Conservation (phyloP, 2,797 vertebrate genomes). For the Neosilurus mollespiculum region DNA sequence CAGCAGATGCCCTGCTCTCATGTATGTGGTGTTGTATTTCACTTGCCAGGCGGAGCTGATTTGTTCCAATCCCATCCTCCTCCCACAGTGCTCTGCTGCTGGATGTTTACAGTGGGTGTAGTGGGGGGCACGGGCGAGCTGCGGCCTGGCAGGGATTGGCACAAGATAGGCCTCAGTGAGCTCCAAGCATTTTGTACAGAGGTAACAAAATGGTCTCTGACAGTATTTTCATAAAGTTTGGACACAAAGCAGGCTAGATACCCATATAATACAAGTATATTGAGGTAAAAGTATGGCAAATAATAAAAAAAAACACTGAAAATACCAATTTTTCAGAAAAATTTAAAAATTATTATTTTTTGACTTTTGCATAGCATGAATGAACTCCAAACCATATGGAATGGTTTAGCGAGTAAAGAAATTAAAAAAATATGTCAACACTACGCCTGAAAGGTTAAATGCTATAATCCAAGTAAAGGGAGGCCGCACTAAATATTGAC, state of each 20-base stretch:
- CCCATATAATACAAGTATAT: too few species aligned
- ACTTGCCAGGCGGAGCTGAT: constrained; percentile 73
- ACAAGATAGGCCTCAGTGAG: constrained; percentile 7
- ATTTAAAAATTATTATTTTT: too few species aligned
- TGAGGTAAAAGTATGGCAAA: too few species aligned
- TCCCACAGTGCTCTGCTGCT: constrained; percentile 86
- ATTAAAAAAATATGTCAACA: too few species aligned
- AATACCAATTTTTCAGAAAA: too few species aligned
- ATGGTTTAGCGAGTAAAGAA: too few species aligned
- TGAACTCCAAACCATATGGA: too few species aligned
- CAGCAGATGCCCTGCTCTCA: constrained; percentile 39
- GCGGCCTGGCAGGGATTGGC: constrained; percentile 63
- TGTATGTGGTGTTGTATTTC: neutral
- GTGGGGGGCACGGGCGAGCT: constrained; percentile 79
- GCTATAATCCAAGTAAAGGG: too few species aligned
- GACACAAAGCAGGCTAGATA: neutral
- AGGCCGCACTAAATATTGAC: too few species aligned
- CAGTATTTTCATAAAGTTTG: neutral
- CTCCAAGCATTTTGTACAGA: neutral
- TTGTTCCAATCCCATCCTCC: constrained; percentile 93
- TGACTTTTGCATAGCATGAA: too few species aligned
- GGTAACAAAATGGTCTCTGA: neutral
- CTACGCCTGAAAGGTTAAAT: too few species aligned
- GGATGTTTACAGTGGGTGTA: constrained; percentile 89
- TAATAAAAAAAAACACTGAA: too few species aligned